A percentile compares a stretch with the other conserved stretches of the same genome.
Evolutionary conservation across 2,888 invertebrate genomes (phyloP).

Genomic region (Epistrophe eligans): DNA sequence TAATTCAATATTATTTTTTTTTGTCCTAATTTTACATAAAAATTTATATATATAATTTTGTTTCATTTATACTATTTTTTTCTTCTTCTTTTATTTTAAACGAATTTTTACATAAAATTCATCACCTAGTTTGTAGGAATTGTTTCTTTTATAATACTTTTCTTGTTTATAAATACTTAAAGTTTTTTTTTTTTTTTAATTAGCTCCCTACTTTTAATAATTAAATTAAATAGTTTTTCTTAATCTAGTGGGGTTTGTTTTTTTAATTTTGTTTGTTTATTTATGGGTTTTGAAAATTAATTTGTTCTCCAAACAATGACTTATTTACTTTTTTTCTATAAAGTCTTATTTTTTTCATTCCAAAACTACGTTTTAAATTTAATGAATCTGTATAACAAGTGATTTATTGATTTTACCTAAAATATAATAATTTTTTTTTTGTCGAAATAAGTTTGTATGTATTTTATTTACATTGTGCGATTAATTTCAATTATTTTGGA

Average conservation of each 20-base stretch:
- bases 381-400: conserved; percentile 45
- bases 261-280: neutral
- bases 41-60: conserved; percentile 39
- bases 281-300: conserved; percentile 43
- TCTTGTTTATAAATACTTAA: neutral
- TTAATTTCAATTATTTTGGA: conserved; percentile 39
- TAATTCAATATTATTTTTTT: conserved; percentile 59
- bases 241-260: conserved; percentile 27
- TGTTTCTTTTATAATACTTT: conserved; percentile 39
- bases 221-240: conserved; percentile 60
- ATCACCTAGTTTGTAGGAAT: conserved; percentile 69
- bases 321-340: conserved; percentile 28
- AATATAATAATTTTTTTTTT: conserved; percentile 25
- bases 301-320: conserved; percentile 31
- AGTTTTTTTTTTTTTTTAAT: conserved; percentile 29
- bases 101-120: conserved; percentile 66
- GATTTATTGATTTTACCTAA: conserved; percentile 30
- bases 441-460: conserved; percentile 42
- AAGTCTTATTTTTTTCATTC: conserved; percentile 40
- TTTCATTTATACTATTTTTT: conserved; percentile 32
- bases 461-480: conserved; percentile 69
- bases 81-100: conserved; percentile 31
- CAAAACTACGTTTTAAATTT: conserved; percentile 42
- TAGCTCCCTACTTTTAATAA: conserved; percentile 50
- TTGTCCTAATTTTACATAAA: conserved; percentile 64